phyloP scores from a whole-genome alignment of 2,888 invertebrate genomes.

The Eilema caniola region DNA sequence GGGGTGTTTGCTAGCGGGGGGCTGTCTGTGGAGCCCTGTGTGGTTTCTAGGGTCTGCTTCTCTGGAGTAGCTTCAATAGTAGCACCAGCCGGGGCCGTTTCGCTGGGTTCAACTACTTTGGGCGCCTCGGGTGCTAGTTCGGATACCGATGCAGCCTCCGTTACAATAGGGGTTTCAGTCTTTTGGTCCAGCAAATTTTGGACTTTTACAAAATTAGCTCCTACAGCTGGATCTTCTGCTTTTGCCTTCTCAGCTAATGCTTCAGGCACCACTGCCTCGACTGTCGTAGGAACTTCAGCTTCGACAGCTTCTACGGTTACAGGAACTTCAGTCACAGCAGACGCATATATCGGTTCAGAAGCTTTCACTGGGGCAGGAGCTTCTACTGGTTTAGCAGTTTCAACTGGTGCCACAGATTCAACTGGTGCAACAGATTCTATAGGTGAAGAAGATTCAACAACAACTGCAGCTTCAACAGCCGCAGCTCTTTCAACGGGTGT shows the following conservation, averaged over 20 bases:
- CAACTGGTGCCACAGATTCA: background rate
- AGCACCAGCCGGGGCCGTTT: background rate
- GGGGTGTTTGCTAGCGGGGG: constrained; percentile 80
- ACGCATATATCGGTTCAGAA: background rate
- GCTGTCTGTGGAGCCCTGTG: constrained; percentile 64
- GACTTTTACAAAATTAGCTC: constrained; percentile 42
- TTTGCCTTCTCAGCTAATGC: constrained; percentile 19
- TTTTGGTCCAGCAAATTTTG: constrained; percentile 44
- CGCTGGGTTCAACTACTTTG: constrained; percentile 18
- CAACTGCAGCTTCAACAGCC: background rate
- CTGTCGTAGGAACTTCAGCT: constrained; percentile 35
- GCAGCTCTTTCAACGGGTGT: constrained; percentile 4
- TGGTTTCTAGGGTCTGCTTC: constrained; percentile 51
- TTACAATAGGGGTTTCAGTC: constrained; percentile 33
- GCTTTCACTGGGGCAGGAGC: constrained; percentile 3
- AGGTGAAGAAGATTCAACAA: constrained; percentile 3
- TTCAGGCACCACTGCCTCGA: constrained; percentile 22
- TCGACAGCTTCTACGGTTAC: constrained; percentile 29
- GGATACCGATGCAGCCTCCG: constrained; percentile 24
- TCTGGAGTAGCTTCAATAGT: constrained; percentile 47
- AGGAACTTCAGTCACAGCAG: background rate
- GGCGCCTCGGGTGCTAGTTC: constrained; percentile 21
- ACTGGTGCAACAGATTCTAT: constrained; percentile 7
- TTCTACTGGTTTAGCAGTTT: background rate
- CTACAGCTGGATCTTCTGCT: constrained; percentile 27